phyloP scores from a whole-genome alignment of 2,113 vertebrate species.

The Calcarius ornatus region DNA sequence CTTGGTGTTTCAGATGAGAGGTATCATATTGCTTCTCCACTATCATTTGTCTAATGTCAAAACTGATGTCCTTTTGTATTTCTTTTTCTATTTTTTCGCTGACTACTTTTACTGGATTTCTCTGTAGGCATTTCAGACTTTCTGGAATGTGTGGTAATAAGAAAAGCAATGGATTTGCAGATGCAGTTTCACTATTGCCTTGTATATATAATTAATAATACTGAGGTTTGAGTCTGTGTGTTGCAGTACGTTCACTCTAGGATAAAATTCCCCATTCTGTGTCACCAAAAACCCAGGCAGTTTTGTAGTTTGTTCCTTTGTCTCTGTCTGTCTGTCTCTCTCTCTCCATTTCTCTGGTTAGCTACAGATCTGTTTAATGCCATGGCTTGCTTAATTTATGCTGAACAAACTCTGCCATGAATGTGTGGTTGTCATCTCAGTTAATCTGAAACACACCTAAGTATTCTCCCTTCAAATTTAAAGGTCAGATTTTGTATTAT shows the following conservation, averaged over 20 bases:
- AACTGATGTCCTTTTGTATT: fast-evolving
- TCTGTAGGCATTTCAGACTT: neutral
- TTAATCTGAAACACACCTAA: neutral
- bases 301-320: neutral
- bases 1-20: neutral
- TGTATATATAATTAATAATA: neutral
- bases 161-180: neutral
- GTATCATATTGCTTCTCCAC: neutral
- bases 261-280: neutral
- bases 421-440: neutral
- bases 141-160: neutral
- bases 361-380: neutral
- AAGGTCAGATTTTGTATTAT: neutral
- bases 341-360: neutral
- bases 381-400: neutral
- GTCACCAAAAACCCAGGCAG: neutral
- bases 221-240: neutral
- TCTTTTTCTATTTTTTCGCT: neutral
- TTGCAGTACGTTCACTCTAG: fast-evolving
- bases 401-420: neutral
- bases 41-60: neutral
- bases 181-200: neutral
- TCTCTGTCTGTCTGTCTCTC: neutral
- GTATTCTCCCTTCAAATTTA: neutral
- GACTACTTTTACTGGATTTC: neutral